These are phyloP conservation scores for Phoxinus dragarum DNA, from an alignment of 2,797 vertebrate species.

Conservation along the genomic window DNA sequence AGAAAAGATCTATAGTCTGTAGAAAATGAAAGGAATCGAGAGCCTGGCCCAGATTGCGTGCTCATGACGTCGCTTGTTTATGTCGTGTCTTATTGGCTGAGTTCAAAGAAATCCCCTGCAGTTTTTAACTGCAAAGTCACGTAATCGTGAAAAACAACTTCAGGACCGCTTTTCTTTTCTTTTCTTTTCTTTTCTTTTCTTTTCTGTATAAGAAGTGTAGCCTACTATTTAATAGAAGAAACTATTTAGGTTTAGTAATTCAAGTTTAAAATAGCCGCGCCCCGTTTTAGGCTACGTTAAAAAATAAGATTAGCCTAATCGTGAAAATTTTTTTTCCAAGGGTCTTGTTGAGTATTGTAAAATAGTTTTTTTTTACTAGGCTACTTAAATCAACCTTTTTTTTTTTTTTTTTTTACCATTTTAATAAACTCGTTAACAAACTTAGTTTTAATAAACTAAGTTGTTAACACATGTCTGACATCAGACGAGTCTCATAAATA, in stretches of 20 bases:
- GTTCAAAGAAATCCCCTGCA: slow-evolving; percentile 56
- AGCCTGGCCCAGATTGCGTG: not conserved
- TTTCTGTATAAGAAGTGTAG: too few relatives aligned
- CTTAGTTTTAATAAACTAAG: too few relatives aligned
- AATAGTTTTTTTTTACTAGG: too few relatives aligned
- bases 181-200: too few relatives aligned
- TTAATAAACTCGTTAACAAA: not conserved
- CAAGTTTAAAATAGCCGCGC: not conserved
- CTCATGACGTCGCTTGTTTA: slow-evolving; percentile 53
- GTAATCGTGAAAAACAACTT: not conserved
- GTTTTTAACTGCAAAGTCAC: not conserved
- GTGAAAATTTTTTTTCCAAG: not conserved
- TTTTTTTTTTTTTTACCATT: too few relatives aligned
- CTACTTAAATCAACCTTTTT: too few relatives aligned
- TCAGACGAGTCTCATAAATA: not conserved
- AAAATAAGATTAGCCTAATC: too few relatives aligned
- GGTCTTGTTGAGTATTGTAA: not conserved
- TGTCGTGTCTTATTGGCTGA: slow-evolving; percentile 49
- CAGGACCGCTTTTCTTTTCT: too few relatives aligned
- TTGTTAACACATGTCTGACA: not conserved
- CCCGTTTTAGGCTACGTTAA: too few relatives aligned
- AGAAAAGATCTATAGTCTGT: not conserved
- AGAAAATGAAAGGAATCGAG: slow-evolving; percentile 20
- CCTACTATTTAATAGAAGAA: not conserved
- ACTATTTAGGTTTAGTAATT: not conserved